A percentile compares a stretch with the other conserved stretches of the same genome.
Evolutionary conservation across 1,140 invertebrate species (phyloP).

Genomic region (Nomia melanderi): DNA sequence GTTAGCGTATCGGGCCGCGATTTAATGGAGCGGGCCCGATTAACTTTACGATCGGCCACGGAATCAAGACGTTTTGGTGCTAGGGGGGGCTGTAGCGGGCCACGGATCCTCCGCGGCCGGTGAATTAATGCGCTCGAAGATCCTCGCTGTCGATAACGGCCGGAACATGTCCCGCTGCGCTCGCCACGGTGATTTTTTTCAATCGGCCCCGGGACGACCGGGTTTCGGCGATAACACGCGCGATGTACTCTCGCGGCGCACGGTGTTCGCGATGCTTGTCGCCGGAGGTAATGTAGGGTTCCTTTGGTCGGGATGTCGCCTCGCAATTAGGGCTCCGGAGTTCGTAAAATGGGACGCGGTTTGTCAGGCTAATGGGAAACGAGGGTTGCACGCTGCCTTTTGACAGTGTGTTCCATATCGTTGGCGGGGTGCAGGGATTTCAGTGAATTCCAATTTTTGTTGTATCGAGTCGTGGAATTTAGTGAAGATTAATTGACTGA

Average conservation of each 20-base stretch:
- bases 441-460: no score
- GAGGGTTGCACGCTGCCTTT: no score
- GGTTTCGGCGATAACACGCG: neutral
- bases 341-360: neutral
- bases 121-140: constrained; percentile 59
- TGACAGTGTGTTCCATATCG: no score
- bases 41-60: constrained; percentile 52
- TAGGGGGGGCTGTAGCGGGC: neutral
- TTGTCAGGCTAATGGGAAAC: neutral
- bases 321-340: neutral
- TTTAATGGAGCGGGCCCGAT: constrained; percentile 59
- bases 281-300: neutral
- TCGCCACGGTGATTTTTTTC: constrained; percentile 39
- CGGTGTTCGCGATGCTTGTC: neutral
- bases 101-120: constrained; percentile 25
- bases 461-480: no score
- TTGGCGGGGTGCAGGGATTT: no score
- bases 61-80: constrained; percentile 55
- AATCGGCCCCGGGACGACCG: neutral
- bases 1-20: constrained; percentile 42
- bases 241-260: neutral
- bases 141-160: constrained; percentile 41
- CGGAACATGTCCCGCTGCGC: constrained; percentile 41
- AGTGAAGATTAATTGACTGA: no score
- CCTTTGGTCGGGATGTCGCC: neutral